A percentile compares a stretch with the other conserved stretches of the same genome.
Conservation (phyloP, 2,888 invertebrate species). For the Thysanoteuthis rhombus region DNA sequence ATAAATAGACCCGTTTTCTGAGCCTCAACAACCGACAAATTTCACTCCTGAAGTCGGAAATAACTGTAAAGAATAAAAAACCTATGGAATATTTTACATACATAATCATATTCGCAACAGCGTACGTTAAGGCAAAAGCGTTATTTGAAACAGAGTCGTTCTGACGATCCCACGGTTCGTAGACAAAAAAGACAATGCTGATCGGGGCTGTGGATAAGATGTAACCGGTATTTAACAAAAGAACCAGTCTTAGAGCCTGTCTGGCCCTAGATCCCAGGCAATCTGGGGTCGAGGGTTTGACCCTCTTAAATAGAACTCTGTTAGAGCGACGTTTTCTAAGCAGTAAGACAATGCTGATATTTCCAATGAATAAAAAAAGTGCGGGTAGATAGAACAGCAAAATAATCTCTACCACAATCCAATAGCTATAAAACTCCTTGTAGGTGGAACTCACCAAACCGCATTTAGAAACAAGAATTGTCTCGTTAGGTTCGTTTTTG, state of each 20-base stretch:
- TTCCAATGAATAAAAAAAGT: not conserved
- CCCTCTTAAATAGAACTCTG: not conserved
- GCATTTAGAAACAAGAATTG: not conserved
- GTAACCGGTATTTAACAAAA: not conserved
- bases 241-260: not conserved
- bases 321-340: not conserved
- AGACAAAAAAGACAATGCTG: not conserved
- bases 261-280: not conserved
- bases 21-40: not conserved
- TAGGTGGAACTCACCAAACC: not conserved
- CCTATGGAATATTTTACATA: conserved; percentile 15
- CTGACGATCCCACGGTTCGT: not conserved
- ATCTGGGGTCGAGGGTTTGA: not conserved
- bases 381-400: not conserved
- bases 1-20: not conserved
- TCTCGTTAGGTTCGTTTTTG: not conserved
- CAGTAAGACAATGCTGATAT: conserved; percentile 1
- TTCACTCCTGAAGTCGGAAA: conserved; percentile 18
- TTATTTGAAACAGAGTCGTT: not conserved
- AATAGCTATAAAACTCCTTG: not conserved
- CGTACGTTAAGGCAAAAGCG: not conserved
- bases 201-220: not conserved
- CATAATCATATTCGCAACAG: not conserved
- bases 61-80: conserved; percentile 12
- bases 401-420: not conserved